phyloP scores from a whole-genome alignment of 2,113 vertebrate genomes.

The Dipodomys merriami region DNA sequence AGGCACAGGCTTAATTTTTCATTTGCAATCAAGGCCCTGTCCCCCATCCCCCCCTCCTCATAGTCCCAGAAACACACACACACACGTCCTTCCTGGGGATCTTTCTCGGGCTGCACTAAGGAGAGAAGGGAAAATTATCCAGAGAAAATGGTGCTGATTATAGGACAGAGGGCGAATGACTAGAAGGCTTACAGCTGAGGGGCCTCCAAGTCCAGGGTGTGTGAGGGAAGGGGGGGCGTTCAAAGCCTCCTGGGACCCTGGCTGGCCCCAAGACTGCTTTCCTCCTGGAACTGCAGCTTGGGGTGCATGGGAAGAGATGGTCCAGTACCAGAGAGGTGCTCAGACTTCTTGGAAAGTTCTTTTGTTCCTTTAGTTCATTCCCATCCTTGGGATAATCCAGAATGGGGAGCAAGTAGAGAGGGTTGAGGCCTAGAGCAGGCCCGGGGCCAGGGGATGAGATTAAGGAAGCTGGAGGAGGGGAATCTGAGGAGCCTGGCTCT shows the following conservation, averaged over 20 bases:
- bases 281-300: accelerated
- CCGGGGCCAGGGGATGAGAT: not conserved
- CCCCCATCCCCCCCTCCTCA: conserved; percentile 52
- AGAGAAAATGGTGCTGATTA: conserved; percentile 70
- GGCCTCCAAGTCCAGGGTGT: accelerated
- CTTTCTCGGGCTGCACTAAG: conserved; percentile 54
- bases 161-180: not conserved
- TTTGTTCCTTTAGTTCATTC: not conserved
- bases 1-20: conserved; percentile 81
- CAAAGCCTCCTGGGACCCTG: accelerated
- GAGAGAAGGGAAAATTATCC: conserved; percentile 74
- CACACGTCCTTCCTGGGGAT: conserved; percentile 7
- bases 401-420: not conserved
- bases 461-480: not conserved
- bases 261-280: accelerated
- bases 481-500: too few relatives aligned
- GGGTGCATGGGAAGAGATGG: accelerated
- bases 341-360: not conserved
- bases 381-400: not conserved
- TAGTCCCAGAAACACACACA: conserved; percentile 75
- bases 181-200: not conserved
- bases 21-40: conserved; percentile 83
- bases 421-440: not conserved
- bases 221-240: too few relatives aligned
- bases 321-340: not conserved